A percentile compares a stretch with the other conserved stretches of the same genome.
Conservation (phyloP, 1,140 invertebrate species). For the Diploscapter pachys region DNA sequence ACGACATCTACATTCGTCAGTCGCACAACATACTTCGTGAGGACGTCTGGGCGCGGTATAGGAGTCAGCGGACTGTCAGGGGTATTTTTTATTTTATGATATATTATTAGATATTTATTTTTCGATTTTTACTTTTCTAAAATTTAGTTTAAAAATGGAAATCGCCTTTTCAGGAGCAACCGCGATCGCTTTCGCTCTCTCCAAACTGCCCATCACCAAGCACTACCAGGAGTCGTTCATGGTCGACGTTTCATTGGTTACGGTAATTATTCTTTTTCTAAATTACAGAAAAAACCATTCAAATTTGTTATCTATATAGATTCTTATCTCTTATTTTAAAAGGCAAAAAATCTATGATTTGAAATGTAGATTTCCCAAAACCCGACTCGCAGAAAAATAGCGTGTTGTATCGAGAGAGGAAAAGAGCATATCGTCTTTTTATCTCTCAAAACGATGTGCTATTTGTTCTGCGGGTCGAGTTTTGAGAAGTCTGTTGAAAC, state of each 20-base stretch:
- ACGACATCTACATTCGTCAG: neutral
- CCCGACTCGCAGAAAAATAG: too few species aligned
- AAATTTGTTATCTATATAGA: neutral
- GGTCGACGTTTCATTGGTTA: slow-evolving; percentile 28
- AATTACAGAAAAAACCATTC: neutral
- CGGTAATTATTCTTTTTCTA: slow-evolving; percentile 25
- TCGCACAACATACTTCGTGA: slow-evolving; percentile 32
- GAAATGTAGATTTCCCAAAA: too few species aligned
- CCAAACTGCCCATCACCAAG: slow-evolving; percentile 27
- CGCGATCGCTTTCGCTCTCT: slow-evolving; percentile 29
- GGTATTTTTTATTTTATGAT: slow-evolving; percentile 7
- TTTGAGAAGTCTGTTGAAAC: too few species aligned
- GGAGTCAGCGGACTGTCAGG: slow-evolving; percentile 6
- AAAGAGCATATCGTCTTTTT: too few species aligned
- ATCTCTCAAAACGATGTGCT: too few species aligned
- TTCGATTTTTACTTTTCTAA: too few species aligned
- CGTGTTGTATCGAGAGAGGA: too few species aligned
- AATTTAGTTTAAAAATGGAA: neutral
- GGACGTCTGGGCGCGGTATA: slow-evolving; percentile 24
- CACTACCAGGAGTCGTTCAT: slow-evolving; percentile 34
- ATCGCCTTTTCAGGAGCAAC: slow-evolving; percentile 19
- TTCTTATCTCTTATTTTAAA: neutral
- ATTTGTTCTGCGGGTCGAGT: too few species aligned
- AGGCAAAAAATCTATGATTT: too few species aligned
- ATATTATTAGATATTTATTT: neutral